Conservation (phyloP, 2,888 invertebrate species). For the Drosophila imparisetae region DNA sequence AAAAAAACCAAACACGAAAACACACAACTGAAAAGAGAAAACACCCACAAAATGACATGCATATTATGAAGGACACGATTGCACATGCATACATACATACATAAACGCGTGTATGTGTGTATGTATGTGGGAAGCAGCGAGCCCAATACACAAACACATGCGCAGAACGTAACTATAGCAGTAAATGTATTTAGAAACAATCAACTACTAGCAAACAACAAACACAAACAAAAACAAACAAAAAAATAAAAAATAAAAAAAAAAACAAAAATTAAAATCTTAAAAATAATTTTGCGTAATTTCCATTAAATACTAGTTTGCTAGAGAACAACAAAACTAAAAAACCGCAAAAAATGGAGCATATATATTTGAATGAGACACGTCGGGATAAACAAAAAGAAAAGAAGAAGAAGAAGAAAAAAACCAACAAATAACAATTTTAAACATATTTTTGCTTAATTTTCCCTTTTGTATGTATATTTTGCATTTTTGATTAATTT, state of each 20-base stretch:
- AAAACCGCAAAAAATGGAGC: constrained; percentile 42
- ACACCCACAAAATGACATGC: constrained; percentile 25
- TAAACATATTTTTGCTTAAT: constrained; percentile 3
- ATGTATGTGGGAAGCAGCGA: constrained; percentile 7
- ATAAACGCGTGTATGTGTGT: constrained; percentile 11
- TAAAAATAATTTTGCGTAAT: constrained; percentile 20
- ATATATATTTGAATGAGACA: constrained; percentile 28
- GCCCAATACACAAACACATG: neutral
- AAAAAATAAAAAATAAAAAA: neutral
- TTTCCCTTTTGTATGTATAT: constrained; percentile 24
- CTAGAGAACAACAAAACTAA: constrained; percentile 8
- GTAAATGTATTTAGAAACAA: constrained; percentile 11
- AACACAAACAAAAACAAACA: neutral
- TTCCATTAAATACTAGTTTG: constrained; percentile 14
- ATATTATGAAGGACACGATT: constrained; percentile 27
- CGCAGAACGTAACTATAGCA: neutral
- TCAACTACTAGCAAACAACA: constrained; percentile 16
- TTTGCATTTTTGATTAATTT: constrained; percentile 46
- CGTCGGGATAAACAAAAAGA: constrained; percentile 11
- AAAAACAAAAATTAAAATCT: neutral
- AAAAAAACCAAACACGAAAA: constrained; percentile 1
- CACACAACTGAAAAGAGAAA: constrained; percentile 7
- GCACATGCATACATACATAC: constrained; percentile 14
- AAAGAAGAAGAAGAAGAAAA: neutral
- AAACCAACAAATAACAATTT: neutral